Evolutionary conservation across 1,140 invertebrate species (phyloP).

Genomic region (Saxidomus purpurata): DNA sequence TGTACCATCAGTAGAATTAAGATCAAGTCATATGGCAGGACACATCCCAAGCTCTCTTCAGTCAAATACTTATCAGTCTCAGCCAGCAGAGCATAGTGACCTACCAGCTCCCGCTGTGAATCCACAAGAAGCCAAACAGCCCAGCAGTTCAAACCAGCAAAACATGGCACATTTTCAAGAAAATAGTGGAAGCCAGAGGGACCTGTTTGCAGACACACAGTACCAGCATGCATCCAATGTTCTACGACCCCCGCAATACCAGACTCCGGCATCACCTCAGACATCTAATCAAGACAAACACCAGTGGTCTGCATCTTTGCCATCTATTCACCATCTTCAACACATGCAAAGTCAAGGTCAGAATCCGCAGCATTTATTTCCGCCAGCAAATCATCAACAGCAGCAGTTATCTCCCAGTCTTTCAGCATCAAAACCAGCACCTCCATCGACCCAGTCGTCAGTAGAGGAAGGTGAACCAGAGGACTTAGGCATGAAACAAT

Average conservation of each 20-base stretch:
- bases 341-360: not conserved
- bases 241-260: not conserved
- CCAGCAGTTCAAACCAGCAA: not conserved
- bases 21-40: not conserved
- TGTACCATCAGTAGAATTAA: not conserved
- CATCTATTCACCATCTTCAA: conserved; percentile 19
- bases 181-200: not conserved
- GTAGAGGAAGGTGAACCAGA: conserved; percentile 52
- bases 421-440: not conserved
- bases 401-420: not conserved
- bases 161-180: not conserved
- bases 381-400: not conserved
- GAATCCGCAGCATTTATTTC: not conserved
- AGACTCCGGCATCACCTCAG: not conserved
- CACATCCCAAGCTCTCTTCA: not conserved
- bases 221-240: not conserved
- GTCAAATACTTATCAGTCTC: not conserved
- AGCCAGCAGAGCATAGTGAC: not conserved
- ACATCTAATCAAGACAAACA: not conserved
- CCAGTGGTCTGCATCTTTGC: conserved; percentile 6
- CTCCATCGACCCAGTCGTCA: conserved; percentile 46
- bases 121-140: not conserved
- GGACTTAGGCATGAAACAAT: not conserved
- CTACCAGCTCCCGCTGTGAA: not conserved
- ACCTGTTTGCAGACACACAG: not conserved